Evolutionary conservation across 2,113 vertebrate genomes (phyloP).

Genomic region (Microcebus tavaratra): DNA sequence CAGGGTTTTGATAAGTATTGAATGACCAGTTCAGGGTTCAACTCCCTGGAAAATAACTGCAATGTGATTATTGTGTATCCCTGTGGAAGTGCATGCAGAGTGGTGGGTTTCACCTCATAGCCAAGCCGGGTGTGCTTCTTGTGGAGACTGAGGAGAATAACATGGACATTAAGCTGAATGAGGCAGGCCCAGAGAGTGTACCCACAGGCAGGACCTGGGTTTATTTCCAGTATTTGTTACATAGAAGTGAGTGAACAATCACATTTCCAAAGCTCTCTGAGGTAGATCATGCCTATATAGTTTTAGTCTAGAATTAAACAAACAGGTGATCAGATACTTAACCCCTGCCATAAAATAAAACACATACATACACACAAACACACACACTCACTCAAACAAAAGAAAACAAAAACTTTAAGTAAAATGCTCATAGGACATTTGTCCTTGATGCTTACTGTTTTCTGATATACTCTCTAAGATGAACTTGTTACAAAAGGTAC

Average conservation of each 20-base stretch:
- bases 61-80: not conserved
- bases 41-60: not conserved
- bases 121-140: not conserved
- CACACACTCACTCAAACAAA: not conserved
- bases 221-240: not conserved
- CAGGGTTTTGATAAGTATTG: not conserved
- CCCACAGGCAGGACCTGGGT: not conserved
- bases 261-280: not conserved
- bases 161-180: not conserved
- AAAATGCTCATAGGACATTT: not conserved
- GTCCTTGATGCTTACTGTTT: not conserved
- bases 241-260: not conserved
- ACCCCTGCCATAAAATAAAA: not conserved
- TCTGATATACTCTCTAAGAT: not conserved
- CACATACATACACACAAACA: not conserved
- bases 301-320: not conserved
- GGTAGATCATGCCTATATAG: not conserved
- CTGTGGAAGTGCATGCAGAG: not conserved
- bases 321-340: not conserved
- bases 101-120: not conserved
- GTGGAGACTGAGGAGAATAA: not conserved
- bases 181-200: not conserved
- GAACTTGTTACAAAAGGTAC: not conserved
- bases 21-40: not conserved
- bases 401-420: not conserved